Conservation (phyloP, 2,797 vertebrate genomes). For the Echiichthys vipera region DNA sequence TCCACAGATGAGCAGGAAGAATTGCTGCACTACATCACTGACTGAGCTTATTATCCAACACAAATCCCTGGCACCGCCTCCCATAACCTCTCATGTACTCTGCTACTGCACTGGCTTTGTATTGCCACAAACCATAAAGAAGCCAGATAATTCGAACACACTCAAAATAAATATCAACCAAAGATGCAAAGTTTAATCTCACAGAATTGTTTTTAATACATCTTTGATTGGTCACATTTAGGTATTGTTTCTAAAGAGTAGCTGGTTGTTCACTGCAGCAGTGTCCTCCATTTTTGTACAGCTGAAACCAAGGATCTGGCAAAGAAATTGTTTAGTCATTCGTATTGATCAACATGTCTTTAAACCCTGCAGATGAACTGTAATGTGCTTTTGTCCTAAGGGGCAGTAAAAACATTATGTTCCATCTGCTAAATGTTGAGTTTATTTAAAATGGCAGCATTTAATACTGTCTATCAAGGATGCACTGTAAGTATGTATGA, state of each 20-base stretch:
- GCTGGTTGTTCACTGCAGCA: background rate
- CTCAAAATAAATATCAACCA: background rate
- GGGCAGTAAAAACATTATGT: background rate
- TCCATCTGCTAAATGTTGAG: background rate
- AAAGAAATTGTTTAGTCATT: constrained; percentile 11
- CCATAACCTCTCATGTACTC: background rate
- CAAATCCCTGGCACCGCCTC: background rate
- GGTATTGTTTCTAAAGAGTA: background rate
- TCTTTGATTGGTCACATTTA: background rate
- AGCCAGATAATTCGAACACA: background rate
- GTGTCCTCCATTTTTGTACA: background rate
- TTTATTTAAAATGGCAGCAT: background rate
- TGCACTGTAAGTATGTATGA: background rate
- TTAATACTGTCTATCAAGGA: background rate
- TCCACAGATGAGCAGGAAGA: background rate
- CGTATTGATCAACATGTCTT: constrained; percentile 4
- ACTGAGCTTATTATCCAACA: constrained; percentile 2
- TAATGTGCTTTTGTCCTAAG: constrained; percentile 8
- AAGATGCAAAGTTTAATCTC: background rate
- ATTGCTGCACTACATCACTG: background rate
- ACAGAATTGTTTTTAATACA: background rate
- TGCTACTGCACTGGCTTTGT: background rate
- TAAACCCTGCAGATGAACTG: constrained; percentile 13
- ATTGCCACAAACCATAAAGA: background rate
- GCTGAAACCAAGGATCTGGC: constrained; percentile 1